Evolutionary conservation across 2,113 vertebrate species (phyloP).

Genomic region (Sus scrofa): T2T-Sscrofa CM000820.6:116670001-116670500

Average conservation of each 20-base stretch:
- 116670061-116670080: not conserved
- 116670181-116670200: not conserved
- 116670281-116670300: not conserved
- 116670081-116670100: not conserved
- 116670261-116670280: not conserved
- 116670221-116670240: not conserved
- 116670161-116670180: not conserved
- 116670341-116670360: not conserved
- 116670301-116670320: not conserved
- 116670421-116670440: not conserved
- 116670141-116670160: rapidly evolving
- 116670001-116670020: not conserved
- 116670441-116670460: not conserved
- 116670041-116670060: not conserved
- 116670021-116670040: not conserved
- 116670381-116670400: not conserved
- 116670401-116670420: too few species aligned
- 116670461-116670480: not conserved
- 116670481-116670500: not conserved
- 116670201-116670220: not conserved
- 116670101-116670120: not conserved
- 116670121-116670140: not conserved
- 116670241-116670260: not conserved
- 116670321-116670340: not conserved
- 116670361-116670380: not conserved